phyloP scores from a whole-genome alignment of 1,140 invertebrate species.

The Musca vetustissima region DNA sequence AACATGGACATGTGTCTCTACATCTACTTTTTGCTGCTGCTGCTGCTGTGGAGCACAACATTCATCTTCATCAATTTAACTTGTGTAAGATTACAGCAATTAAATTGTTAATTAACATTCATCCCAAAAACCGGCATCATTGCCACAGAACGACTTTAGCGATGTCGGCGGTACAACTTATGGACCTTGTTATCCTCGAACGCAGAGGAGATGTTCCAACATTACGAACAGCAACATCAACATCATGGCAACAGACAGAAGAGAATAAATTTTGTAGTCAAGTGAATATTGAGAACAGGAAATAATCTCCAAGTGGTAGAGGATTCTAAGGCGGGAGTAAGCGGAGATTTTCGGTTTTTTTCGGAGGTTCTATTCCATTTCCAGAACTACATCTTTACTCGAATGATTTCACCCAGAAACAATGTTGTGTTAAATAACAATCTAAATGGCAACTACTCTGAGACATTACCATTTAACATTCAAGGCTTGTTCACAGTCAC shows the following conservation, averaged over 20 bases:
- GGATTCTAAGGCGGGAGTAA: too few species aligned
- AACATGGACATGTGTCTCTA: neutral
- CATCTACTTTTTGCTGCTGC: neutral
- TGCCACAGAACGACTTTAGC: neutral
- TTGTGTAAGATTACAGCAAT: constrained; percentile 21
- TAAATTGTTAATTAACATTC: constrained; percentile 25
- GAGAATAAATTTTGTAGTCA: neutral
- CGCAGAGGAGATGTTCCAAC: neutral
- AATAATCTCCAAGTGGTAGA: neutral
- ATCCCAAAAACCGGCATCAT: constrained; percentile 10
- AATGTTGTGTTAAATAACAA: too few species aligned
- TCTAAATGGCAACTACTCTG: too few species aligned
- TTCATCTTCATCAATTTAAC: constrained; percentile 23
- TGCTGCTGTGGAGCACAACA: constrained; percentile 3
- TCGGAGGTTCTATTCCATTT: too few species aligned
- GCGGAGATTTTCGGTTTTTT: too few species aligned
- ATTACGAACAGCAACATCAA: neutral
- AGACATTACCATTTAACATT: too few species aligned
- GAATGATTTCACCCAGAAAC: too few species aligned
- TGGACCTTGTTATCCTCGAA: too few species aligned
- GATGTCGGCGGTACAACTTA: neutral
- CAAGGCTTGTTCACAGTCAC: too few species aligned
- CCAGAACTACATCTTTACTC: too few species aligned
- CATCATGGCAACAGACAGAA: neutral
- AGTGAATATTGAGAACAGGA: constrained; percentile 13